phyloP scores from a whole-genome alignment of 2,113 vertebrate genomes.

The Pterocles burchelli region DNA sequence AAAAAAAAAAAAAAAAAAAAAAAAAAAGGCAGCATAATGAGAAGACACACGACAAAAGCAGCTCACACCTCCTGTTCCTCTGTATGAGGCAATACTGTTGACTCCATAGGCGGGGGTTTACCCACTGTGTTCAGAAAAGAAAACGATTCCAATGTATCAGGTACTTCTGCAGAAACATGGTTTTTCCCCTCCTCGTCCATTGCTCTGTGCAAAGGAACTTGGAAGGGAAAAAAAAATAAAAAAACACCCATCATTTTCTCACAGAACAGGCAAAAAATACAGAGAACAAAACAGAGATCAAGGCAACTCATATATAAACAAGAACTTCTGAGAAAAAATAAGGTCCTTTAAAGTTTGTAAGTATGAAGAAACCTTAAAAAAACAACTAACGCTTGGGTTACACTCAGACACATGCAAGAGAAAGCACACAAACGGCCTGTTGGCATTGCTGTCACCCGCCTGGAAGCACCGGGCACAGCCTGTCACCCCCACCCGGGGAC shows the following conservation, averaged over 20 bases:
- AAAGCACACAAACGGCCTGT: accelerated
- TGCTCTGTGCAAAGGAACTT: not conserved
- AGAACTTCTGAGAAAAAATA: accelerated
- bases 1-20: not conserved
- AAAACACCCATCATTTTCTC: not conserved
- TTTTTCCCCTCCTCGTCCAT: slow-evolving; percentile 6
- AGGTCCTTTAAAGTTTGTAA: accelerated
- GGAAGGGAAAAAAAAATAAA: too few relatives aligned
- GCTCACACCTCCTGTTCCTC: slow-evolving; percentile 40
- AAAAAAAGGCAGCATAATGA: accelerated
- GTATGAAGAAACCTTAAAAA: accelerated
- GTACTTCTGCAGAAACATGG: not conserved
- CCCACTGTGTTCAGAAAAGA: not conserved
- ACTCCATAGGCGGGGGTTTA: slow-evolving; percentile 13
- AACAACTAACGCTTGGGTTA: accelerated
- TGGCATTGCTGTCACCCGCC: accelerated
- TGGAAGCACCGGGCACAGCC: accelerated
- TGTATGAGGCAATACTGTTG: not conserved
- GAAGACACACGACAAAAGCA: not conserved
- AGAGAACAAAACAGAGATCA: accelerated
- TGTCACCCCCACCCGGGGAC: accelerated
- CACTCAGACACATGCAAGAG: accelerated
- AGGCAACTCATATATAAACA: accelerated
- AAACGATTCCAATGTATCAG: not conserved
- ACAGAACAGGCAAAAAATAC: not conserved